A percentile compares a stretch with the other conserved stretches of the same genome.
phyloP scores from a whole-genome alignment of 2,888 invertebrate genomes.

The Euplexia lucipara region DNA sequence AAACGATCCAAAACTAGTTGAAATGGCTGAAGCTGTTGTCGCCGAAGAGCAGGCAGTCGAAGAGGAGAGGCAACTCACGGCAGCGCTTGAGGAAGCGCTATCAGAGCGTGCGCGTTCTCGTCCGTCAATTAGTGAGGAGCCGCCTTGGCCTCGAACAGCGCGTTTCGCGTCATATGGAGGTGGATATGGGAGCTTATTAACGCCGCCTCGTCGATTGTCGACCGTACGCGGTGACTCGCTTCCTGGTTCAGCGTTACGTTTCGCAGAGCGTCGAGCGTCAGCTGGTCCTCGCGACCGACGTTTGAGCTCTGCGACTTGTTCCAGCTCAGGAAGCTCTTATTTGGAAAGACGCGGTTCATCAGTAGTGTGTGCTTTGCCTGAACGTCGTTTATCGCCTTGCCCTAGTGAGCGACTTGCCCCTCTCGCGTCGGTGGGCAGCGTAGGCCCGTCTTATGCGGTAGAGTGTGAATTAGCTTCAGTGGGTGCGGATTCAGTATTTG shows the following conservation, averaged over 20 bases:
- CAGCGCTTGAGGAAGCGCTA: slow-evolving; percentile 93
- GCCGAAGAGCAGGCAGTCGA: slow-evolving; percentile 92
- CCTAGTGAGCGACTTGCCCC: slow-evolving; percentile 92
- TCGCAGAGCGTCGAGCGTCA: slow-evolving; percentile 87
- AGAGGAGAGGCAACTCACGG: slow-evolving; percentile 94
- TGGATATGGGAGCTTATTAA: slow-evolving; percentile 93
- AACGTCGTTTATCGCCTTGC: slow-evolving; percentile 96
- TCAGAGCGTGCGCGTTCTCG: slow-evolving; percentile 87
- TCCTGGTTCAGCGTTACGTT: slow-evolving; percentile 91
- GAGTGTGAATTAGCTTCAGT: slow-evolving; percentile 94
- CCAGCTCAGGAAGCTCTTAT: slow-evolving; percentile 96
- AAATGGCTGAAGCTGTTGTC: slow-evolving; percentile 94
- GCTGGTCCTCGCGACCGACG: slow-evolving; percentile 91
- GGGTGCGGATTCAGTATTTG: slow-evolving; percentile 95
- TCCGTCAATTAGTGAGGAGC: slow-evolving; percentile 93
- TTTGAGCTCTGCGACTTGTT: slow-evolving; percentile 95
- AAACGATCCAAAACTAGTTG: slow-evolving; percentile 95
- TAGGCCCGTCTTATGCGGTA: slow-evolving; percentile 92
- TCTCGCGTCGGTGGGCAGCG: slow-evolving; percentile 95
- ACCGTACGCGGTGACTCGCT: slow-evolving; percentile 91
- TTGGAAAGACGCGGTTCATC: slow-evolving; percentile 95
- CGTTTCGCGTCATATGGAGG: slow-evolving; percentile 90
- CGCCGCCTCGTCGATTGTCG: slow-evolving; percentile 93
- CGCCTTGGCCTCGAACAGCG: slow-evolving; percentile 86
- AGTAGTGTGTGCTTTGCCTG: slow-evolving; percentile 94